A percentile compares a stretch with the other conserved stretches of the same genome.
phyloP scores from a whole-genome alignment of 2,888 invertebrate species.

The Clanis bilineata region DNA sequence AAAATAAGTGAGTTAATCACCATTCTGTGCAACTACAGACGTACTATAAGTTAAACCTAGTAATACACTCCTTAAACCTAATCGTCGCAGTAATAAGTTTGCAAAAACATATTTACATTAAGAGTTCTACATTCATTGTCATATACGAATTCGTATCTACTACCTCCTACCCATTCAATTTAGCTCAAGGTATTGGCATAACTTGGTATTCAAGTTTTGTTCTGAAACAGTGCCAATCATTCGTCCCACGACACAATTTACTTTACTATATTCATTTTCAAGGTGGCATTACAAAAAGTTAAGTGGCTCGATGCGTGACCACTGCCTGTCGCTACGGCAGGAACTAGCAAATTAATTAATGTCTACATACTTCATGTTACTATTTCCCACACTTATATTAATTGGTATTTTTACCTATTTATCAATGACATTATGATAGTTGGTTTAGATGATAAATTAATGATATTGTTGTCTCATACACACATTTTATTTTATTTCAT shows the following conservation, averaged over 20 bases:
- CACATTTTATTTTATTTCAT: too few relatives aligned
- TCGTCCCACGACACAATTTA: slow-evolving; percentile 34
- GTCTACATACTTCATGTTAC: slow-evolving; percentile 1
- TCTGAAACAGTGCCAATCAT: not conserved
- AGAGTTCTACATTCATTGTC: not conserved
- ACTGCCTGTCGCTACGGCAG: slow-evolving; percentile 31
- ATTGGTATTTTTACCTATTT: not conserved
- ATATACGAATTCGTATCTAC: not conserved
- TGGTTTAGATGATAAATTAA: not conserved
- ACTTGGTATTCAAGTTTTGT: slow-evolving; percentile 9
- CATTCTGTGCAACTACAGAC: too few relatives aligned
- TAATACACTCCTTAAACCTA: too few relatives aligned
- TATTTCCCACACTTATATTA: slow-evolving; percentile 9
- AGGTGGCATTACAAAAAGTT: slow-evolving; percentile 42
- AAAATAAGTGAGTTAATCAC: too few relatives aligned
- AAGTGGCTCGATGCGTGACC: slow-evolving; percentile 41
- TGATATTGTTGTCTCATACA: not conserved
- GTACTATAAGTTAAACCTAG: too few relatives aligned
- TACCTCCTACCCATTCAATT: not conserved
- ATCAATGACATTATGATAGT: not conserved
- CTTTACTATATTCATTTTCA: slow-evolving; percentile 34
- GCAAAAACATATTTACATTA: too few relatives aligned
- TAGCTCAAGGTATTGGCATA: slow-evolving; percentile 2
- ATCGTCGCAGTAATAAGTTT: too few relatives aligned
- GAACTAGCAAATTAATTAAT: slow-evolving; percentile 32